phyloP scores from a whole-genome alignment of 2,888 invertebrate genomes.

The Villa cingulata region DNA sequence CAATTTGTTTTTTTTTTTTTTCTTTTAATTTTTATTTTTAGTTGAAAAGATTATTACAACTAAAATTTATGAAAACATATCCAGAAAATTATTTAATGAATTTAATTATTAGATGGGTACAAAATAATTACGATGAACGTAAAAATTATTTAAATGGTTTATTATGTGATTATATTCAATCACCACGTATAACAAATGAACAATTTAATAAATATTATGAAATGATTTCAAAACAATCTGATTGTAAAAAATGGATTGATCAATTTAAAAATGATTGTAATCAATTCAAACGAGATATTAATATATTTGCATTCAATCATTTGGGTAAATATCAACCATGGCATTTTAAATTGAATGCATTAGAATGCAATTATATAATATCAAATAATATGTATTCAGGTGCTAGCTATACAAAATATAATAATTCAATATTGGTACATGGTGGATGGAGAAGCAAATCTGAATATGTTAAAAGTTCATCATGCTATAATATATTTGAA shows the following conservation, averaged over 20 bases:
- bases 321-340: slow-evolving; percentile 5
- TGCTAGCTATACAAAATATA: slow-evolving; percentile 11
- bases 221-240: too few species aligned
- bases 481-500: slow-evolving; percentile 10
- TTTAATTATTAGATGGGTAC: slow-evolving; percentile 12
- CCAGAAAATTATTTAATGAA: slow-evolving; percentile 6
- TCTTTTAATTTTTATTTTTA: slow-evolving; percentile 5
- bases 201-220: too few species aligned
- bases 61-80: neutral
- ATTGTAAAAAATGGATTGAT: neutral
- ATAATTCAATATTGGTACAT: slow-evolving; percentile 11
- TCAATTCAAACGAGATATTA: neutral
- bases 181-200: slow-evolving; percentile 9
- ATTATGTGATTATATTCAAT: slow-evolving; percentile 5
- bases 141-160: slow-evolving; percentile 9
- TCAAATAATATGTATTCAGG: slow-evolving; percentile 1
- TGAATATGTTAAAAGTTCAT: slow-evolving; percentile 4
- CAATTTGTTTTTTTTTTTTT: too few species aligned
- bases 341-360: slow-evolving; percentile 4
- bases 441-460: slow-evolving; percentile 13
- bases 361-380: neutral
- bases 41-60: slow-evolving; percentile 6
- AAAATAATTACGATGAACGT: slow-evolving; percentile 9
- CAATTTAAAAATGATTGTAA: neutral
- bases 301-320: neutral